Evolutionary conservation across 2,797 vertebrate genomes (phyloP), one percentile per base, ranked within the genome.

Genomic region (Lagocephalus sceleratus): DNA sequence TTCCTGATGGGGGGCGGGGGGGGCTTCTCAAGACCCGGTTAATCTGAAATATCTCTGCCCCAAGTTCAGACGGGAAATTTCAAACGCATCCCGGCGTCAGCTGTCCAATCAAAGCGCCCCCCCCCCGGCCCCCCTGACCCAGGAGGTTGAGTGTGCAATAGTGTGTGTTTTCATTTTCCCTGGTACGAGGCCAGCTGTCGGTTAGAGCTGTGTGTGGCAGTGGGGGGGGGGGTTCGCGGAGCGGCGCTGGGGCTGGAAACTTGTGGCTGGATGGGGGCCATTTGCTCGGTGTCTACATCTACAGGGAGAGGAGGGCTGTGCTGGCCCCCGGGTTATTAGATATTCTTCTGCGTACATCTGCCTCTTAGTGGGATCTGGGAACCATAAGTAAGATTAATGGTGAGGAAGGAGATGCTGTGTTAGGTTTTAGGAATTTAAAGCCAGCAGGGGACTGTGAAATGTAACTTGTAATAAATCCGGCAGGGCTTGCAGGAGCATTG

Each of bases 141-240:
- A 61, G 63, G 79, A n/a, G 79, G 68, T 77, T 56, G 63, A 75
- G 72, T 73, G 67, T 75, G 83, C 82, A 82, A 76, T 75, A 77
- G 75, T 76, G 81, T 74, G 79, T 85, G 87, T 90, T 90, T 89
- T 89, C 81, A 85, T 89, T 88, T 83, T 79, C 73, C 82, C 79
- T 82, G 76, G 86, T 86, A 72, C 54, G 64, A 78, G 86, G 86
- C 87, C 90, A 91, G 89, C 90, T 92, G 90, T 91, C 87, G 82
- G 71, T 55, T 52, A 39, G 68, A 56, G 79, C 84, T 85, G 84
- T 83, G 85, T 90, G 90, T 85, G 85, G 80, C 68, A 64, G 84
- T 60, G 79, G 72, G 63, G 78, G 63, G 78, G 66, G 42, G 75
- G 58, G 63, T 44, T 51, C 47, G 0, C 12, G 53, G 56, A 69